phyloP scores from a whole-genome alignment of 2,113 vertebrate species.

The Silurus glanis region DNA sequence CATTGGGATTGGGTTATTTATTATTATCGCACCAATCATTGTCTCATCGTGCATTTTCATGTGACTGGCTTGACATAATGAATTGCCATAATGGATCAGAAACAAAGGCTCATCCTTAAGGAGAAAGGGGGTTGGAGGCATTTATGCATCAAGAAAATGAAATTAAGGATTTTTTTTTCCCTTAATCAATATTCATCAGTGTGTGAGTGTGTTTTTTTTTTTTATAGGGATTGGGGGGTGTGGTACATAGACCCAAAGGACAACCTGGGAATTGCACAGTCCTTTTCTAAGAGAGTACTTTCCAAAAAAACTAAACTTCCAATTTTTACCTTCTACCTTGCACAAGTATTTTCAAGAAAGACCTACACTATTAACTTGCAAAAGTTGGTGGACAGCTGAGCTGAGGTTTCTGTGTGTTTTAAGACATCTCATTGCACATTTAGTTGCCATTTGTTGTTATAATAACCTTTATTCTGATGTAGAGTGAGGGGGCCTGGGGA shows the following conservation, averaged over 20 bases:
- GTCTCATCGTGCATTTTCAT: slow-evolving; percentile 11
- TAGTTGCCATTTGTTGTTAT: too few species aligned
- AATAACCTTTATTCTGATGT: too few species aligned
- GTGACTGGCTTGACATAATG: slow-evolving; percentile 25
- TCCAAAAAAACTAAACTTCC: neutral
- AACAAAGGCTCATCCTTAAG: slow-evolving; percentile 20
- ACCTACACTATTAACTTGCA: too few species aligned
- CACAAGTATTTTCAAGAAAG: too few species aligned
- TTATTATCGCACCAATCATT: slow-evolving; percentile 7
- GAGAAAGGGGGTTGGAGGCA: too few species aligned
- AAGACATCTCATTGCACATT: too few species aligned
- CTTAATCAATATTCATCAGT: slow-evolving; percentile 1
- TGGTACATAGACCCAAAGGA: neutral
- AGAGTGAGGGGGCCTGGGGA: too few species aligned
- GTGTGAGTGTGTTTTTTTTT: neutral
- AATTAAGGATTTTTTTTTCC: slow-evolving; percentile 1
- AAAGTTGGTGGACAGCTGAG: too few species aligned
- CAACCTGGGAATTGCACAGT: neutral
- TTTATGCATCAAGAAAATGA: neutral
- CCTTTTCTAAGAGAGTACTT: neutral
- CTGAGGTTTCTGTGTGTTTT: too few species aligned
- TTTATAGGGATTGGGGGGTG: neutral
- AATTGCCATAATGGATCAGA: slow-evolving; percentile 15
- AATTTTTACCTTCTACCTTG: too few species aligned
- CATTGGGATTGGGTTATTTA: neutral